Evolutionary conservation across 2,888 invertebrate genomes (phyloP), one percentile per base, ranked within the genome.

Genomic region (Galeopsomyia nigrocyanea): DNA sequence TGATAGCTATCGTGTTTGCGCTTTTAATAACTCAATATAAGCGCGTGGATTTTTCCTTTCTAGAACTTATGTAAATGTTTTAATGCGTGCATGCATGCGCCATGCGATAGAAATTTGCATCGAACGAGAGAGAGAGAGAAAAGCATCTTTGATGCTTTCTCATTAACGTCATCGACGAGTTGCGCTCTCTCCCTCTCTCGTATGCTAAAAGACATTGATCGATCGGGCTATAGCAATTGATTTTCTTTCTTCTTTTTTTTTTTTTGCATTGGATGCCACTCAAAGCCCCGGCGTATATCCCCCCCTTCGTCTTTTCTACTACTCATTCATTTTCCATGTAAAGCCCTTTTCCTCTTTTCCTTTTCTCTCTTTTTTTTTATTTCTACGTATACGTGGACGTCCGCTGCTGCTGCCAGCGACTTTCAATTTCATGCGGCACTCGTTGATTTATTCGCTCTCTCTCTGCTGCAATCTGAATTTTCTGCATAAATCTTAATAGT

Each of bases 81-180:
- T 63, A 53, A 58, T 58, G 57, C 58, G 62, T 49, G 26, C 26
- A 56, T n/a, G 7, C 47, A 16, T 10, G 19, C n/a, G 14, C 1
- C 3, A 14, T 49, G 17, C 19, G 14, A n/a, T 10, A 22, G 21
- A 19, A 56, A 71, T 71, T 71, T 62, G 60, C 71, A 72, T 67
- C 46, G 31, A 46, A 49, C 21, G 19, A 19, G 17, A 6, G 19
- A 6, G 51, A n/a, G 51, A 17, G 51, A 31, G 31, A 31, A 10
- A 7, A 39, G 51, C 46, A 19, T 39, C 10, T 19, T 39, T 17
- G 50, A 68, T 60, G 60, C 64, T 60, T 77, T 74, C 76, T 80
- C 79, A 79, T 81, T 80, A 81, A 79, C 79, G 80, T 80, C 80
- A 80, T 79, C 78, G 77, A 49, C 62, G 64, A 64, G 58, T n/a